A percentile compares a stretch with the other conserved stretches of the same genome.
phyloP scores from a whole-genome alignment of 2,888 invertebrate species.

The Gari tellinella region DNA sequence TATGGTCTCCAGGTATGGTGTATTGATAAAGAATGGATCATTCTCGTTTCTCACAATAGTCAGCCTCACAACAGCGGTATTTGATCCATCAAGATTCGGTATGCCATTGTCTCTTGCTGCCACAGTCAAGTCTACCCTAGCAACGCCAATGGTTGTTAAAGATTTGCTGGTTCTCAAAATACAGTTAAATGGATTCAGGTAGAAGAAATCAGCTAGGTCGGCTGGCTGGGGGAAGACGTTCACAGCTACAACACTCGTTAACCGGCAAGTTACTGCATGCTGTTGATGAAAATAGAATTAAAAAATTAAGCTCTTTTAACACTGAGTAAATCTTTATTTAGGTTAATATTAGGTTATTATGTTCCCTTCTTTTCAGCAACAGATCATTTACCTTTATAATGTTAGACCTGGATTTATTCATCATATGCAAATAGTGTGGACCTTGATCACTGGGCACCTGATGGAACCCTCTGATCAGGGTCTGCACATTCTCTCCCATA shows the following conservation, averaged over 20 bases:
- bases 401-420: no score
- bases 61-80: constrained; percentile 65
- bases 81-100: constrained; percentile 44
- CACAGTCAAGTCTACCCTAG: constrained; percentile 63
- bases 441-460: no score
- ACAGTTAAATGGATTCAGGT: constrained; percentile 73
- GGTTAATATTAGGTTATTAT: no score
- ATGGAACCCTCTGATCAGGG: no score
- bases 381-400: no score
- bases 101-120: constrained; percentile 72
- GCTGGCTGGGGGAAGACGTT: constrained; percentile 28
- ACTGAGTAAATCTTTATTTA: no score
- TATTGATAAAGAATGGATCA: constrained; percentile 69
- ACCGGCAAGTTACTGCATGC: constrained; percentile 44
- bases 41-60: constrained; percentile 69
- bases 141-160: constrained; percentile 59
- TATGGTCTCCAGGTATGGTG: constrained; percentile 64
- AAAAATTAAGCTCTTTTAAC: no score
- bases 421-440: background rate
- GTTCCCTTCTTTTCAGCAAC: no score
- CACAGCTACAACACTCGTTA: constrained; percentile 21
- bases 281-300: constrained; percentile 37
- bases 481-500: no score
- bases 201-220: constrained; percentile 70
- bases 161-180: constrained; percentile 66